A percentile compares a stretch with the other conserved stretches of the same genome.
Evolutionary conservation across 2,888 invertebrate genomes (phyloP).

Genomic region (Euplexia lucipara): DNA sequence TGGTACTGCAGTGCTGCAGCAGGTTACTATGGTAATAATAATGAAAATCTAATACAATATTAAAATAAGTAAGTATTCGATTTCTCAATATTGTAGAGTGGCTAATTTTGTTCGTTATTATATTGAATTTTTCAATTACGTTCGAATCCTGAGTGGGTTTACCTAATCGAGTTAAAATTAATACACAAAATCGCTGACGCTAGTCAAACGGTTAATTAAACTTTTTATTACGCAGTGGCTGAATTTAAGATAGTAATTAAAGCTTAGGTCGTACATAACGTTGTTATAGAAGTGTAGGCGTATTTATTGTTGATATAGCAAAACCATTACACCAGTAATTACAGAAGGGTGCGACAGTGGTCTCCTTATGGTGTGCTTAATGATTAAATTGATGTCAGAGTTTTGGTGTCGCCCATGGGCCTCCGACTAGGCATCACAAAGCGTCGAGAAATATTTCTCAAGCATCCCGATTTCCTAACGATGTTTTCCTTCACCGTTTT

Average conservation of each 20-base stretch:
- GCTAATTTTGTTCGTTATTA: constrained; percentile 22
- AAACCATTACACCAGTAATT: too few species aligned
- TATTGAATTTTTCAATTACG: constrained; percentile 51
- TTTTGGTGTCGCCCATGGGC: too few species aligned
- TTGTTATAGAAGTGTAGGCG: neutral
- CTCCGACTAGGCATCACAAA: too few species aligned
- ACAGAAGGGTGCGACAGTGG: too few species aligned
- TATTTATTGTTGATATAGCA: neutral
- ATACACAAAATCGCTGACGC: constrained; percentile 49
- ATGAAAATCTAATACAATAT: neutral
- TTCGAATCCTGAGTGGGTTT: constrained; percentile 37
- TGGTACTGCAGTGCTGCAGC: too few species aligned
- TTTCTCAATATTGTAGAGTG: constrained; percentile 21
- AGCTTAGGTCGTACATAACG: neutral
- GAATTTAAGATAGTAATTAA: constrained; percentile 30
- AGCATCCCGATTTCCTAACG: too few species aligned
- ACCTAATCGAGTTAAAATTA: constrained; percentile 50
- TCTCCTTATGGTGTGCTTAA: too few species aligned
- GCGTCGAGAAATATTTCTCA: too few species aligned
- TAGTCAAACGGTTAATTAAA: constrained; percentile 43
- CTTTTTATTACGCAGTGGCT: constrained; percentile 33
- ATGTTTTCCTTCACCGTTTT: too few species aligned
- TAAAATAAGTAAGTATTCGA: neutral
- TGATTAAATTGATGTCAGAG: too few species aligned
- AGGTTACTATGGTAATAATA: neutral